Evolutionary conservation across 2,888 invertebrate genomes (phyloP).

Genomic region (Automeris io): DNA sequence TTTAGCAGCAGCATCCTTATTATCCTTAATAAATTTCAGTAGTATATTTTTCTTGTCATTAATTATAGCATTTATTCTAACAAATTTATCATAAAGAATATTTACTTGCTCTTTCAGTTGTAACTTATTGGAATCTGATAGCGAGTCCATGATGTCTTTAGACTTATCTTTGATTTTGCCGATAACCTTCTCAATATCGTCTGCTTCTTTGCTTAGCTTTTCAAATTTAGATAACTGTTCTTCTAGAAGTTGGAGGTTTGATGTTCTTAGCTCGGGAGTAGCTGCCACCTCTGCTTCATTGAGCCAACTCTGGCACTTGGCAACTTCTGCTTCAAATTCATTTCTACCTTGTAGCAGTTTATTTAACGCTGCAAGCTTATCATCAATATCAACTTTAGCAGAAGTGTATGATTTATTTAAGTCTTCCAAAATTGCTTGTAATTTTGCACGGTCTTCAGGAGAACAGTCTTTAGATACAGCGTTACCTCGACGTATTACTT

Average conservation of each 20-base stretch:
- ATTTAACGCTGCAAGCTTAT: slow-evolving; percentile 82
- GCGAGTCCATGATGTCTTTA: slow-evolving; percentile 85
- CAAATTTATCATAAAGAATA: slow-evolving; percentile 86
- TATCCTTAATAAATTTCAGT: slow-evolving; percentile 86
- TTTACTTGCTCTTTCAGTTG: slow-evolving; percentile 88
- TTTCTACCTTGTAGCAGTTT: slow-evolving; percentile 87
- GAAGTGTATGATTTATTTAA: slow-evolving; percentile 84
- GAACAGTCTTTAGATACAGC: slow-evolving; percentile 89
- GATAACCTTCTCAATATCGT: slow-evolving; percentile 82
- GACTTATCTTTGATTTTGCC: slow-evolving; percentile 87
- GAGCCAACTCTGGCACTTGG: slow-evolving; percentile 91
- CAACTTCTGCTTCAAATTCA: slow-evolving; percentile 88
- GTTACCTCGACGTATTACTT: slow-evolving; percentile 85
- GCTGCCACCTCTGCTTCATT: slow-evolving; percentile 93
- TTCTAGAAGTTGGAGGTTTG: slow-evolving; percentile 88
- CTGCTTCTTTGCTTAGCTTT: slow-evolving; percentile 85
- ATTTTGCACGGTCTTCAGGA: slow-evolving; percentile 79
- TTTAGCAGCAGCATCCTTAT: slow-evolving; percentile 87
- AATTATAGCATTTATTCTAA: slow-evolving; percentile 84
- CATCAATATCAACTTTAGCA: slow-evolving; percentile 83
- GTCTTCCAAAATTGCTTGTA: slow-evolving; percentile 82
- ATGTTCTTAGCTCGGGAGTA: slow-evolving; percentile 86
- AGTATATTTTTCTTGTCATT: slow-evolving; percentile 85
- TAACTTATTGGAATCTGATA: slow-evolving; percentile 91
- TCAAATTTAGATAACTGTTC: slow-evolving; percentile 93